Conservation (phyloP, 2,888 invertebrate genomes). For the Eupithecia inturbata region DNA sequence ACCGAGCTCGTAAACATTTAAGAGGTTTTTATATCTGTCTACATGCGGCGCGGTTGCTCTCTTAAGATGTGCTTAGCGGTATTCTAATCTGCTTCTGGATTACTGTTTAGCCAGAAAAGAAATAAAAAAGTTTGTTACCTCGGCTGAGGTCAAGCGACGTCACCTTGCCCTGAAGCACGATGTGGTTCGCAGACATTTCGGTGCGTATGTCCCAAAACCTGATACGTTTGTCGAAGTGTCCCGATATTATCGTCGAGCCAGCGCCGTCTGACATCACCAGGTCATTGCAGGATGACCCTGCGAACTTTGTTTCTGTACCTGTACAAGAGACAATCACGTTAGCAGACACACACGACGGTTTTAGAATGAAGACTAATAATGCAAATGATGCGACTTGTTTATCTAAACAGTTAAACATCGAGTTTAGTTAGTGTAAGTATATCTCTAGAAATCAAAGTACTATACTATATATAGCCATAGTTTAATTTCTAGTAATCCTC, state of each 20-base stretch:
- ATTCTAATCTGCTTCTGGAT: conserved; percentile 36
- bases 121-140: conserved; percentile 82
- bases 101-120: conserved; percentile 31
- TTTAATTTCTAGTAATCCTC: no score
- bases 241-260: conserved; percentile 96
- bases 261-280: conserved; percentile 95
- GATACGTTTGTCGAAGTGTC: conserved; percentile 98
- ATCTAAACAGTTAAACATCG: no score
- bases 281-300: conserved; percentile 98
- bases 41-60: conserved; percentile 18
- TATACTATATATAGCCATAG: no score
- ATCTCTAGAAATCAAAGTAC: no score
- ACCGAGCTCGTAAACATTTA: conserved; percentile 38
- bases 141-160: conserved; percentile 97
- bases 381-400: background rate
- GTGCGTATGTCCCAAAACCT: conserved; percentile 98
- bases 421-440: no score
- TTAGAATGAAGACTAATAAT: background rate
- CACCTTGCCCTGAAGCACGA: conserved; percentile 95
- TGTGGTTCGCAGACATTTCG: conserved; percentile 93
- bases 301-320: conserved; percentile 96
- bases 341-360: background rate
- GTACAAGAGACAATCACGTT: conserved; percentile 39
- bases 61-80: conserved; percentile 32
- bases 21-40: conserved; percentile 24